phyloP scores from a whole-genome alignment of 2,888 invertebrate genomes.

The Antheraea yamamai region DNA sequence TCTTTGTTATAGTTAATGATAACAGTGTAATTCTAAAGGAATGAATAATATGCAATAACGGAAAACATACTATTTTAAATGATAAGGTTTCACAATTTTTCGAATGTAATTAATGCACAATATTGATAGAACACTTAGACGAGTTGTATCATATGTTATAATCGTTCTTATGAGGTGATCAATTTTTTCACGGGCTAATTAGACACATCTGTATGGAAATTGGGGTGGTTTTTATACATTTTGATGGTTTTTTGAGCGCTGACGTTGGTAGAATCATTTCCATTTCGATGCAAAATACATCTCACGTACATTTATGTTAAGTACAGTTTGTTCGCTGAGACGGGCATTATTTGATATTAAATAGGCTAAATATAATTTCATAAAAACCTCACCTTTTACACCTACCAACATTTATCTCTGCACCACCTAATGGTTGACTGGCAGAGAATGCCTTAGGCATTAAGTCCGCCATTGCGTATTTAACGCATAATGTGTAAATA shows the following conservation, averaged over 20 bases:
- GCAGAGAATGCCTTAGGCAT: too few relatives aligned
- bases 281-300: not conserved
- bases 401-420: too few relatives aligned
- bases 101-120: slow-evolving; percentile 75
- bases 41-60: slow-evolving; percentile 24
- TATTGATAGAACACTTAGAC: slow-evolving; percentile 53
- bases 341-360: not conserved
- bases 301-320: not conserved
- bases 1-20: not conserved
- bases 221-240: not conserved
- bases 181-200: slow-evolving; percentile 32
- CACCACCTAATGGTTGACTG: too few relatives aligned
- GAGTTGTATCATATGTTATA: slow-evolving; percentile 1
- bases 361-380: too few relatives aligned
- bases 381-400: too few relatives aligned
- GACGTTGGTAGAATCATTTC: not conserved
- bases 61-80: slow-evolving; percentile 41
- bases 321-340: not conserved
- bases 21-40: slow-evolving; percentile 1
- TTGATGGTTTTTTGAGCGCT: slow-evolving; percentile 6
- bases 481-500: too few relatives aligned
- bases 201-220: slow-evolving; percentile 7
- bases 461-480: too few relatives aligned
- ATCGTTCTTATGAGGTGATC: slow-evolving; percentile 29
- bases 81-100: slow-evolving; percentile 57